Evolutionary conservation across 2,113 vertebrate species (phyloP).

Genomic region (Emberiza fucata): DNA sequence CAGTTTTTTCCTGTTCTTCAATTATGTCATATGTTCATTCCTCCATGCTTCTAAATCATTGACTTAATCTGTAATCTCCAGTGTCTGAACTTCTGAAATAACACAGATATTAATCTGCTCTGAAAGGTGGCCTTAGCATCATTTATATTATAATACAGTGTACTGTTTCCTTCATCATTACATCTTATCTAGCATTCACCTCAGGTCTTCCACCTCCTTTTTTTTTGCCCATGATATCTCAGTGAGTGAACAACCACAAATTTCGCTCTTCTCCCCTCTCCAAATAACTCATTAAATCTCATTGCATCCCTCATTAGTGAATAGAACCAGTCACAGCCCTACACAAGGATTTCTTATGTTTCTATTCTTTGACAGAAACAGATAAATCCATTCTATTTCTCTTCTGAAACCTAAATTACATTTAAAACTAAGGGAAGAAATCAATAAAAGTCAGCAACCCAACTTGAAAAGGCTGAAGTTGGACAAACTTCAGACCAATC

Average conservation of each 20-base stretch:
- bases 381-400: neutral
- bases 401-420: neutral
- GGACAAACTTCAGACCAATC: neutral
- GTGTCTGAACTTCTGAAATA: neutral
- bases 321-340: neutral
- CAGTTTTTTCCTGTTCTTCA: neutral
- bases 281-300: neutral
- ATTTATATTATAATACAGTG: neutral
- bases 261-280: neutral
- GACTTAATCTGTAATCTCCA: neutral
- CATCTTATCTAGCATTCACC: neutral
- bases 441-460: neutral
- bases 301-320: neutral
- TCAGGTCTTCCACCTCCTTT: neutral
- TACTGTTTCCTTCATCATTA: neutral
- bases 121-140: neutral
- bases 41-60: neutral
- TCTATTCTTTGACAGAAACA: neutral
- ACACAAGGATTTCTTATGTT: neutral
- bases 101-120: neutral
- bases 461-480: neutral
- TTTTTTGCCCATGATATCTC: neutral
- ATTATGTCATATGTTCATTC: neutral
- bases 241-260: neutral
- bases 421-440: neutral